These are phyloP conservation scores for Tilapia sparmanii DNA, from an alignment of 2,113 vertebrate genomes.

Conservation along the genomic window DNA sequence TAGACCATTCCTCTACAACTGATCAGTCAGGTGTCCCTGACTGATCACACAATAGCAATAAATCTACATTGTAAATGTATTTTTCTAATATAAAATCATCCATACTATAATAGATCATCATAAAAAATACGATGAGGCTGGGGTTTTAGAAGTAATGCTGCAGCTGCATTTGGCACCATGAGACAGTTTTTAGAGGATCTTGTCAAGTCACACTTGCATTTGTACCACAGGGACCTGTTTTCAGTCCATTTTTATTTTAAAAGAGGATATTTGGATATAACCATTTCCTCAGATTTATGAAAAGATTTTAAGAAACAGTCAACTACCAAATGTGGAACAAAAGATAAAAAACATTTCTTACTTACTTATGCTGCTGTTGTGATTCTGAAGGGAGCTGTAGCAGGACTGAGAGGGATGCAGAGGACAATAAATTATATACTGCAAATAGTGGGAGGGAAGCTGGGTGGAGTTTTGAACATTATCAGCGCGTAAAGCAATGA, in stretches of 20 bases:
- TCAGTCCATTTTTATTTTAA: not conserved
- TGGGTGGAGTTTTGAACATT: not conserved
- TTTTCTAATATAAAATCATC: not conserved
- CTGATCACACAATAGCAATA: not conserved
- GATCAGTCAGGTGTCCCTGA: not conserved
- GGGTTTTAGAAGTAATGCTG: rapidly evolving
- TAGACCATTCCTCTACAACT: not conserved
- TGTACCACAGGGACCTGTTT: not conserved
- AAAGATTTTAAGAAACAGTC: rapidly evolving
- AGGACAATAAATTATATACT: not conserved
- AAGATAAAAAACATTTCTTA: not conserved
- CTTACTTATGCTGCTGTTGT: rapidly evolving
- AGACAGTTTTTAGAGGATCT: not conserved
- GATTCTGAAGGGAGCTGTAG: not conserved
- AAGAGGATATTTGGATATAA: not conserved
- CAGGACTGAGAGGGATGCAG: not conserved
- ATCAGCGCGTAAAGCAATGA: rapidly evolving
- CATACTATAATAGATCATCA: rapidly evolving
- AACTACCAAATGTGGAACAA: not conserved
- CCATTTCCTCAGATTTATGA: not conserved
- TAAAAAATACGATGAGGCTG: rapidly evolving
- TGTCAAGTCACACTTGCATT: not conserved
- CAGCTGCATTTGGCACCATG: not conserved
- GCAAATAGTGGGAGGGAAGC: not conserved
- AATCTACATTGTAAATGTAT: not conserved